Conservation (phyloP, 1,140 invertebrate genomes). For the Drosophila varians region DNA sequence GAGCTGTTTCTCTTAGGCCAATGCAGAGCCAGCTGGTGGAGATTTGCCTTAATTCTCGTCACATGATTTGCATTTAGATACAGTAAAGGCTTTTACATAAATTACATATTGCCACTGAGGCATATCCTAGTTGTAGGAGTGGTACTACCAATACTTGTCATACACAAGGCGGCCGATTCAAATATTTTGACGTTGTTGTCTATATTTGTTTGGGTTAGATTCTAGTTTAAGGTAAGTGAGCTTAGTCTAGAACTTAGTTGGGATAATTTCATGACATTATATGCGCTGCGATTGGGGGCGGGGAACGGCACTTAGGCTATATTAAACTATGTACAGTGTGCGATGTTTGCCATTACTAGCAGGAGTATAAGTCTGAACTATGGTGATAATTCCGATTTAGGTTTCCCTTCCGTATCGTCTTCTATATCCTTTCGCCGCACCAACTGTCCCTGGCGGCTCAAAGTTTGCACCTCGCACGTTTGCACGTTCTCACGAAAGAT, state of each 20-base stretch:
- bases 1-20: conserved; percentile 23
- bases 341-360: conserved; percentile 5
- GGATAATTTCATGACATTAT: conserved; percentile 28
- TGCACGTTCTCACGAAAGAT: conserved; percentile 22
- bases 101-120: background rate
- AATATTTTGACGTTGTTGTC: background rate
- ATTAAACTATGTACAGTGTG: conserved; percentile 38
- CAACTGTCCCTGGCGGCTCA: background rate
- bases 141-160: conserved; percentile 1
- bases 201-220: conserved; percentile 6
- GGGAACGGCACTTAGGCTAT: conserved; percentile 19
- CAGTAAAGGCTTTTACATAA: background rate
- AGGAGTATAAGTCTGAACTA: conserved; percentile 6
- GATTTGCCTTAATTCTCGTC: conserved; percentile 2
- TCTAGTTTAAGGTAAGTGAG: background rate
- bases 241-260: conserved; percentile 19
- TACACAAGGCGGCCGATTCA: background rate
- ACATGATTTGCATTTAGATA: background rate
- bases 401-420: background rate
- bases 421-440: background rate
- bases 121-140: background rate
- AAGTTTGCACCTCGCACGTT: too few species aligned
- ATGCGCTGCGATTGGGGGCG: conserved; percentile 16
- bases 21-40: conserved; percentile 19
- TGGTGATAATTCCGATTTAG: too few species aligned